Evolutionary conservation across 2,113 vertebrate genomes (phyloP).

Genomic region (Leptodactylus fuscus): DNA sequence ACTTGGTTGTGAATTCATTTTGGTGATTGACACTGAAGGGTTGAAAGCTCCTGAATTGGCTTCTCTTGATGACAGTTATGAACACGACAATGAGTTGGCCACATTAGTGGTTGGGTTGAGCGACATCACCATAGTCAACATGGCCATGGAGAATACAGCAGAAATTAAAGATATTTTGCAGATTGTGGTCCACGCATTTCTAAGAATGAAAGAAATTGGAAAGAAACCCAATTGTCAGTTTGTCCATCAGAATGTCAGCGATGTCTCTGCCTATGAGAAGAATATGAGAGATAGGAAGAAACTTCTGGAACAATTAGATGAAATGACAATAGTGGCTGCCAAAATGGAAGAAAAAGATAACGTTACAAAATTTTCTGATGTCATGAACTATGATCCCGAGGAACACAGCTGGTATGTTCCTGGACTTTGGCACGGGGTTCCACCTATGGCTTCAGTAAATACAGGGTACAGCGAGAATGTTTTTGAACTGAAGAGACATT

Average conservation of each 20-base stretch:
- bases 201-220: no score
- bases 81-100: constrained; percentile 75
- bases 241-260: no score
- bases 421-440: constrained; percentile 68
- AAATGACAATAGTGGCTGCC: no score
- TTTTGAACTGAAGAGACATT: constrained; percentile 67
- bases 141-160: constrained; percentile 66
- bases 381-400: constrained; percentile 60
- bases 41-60: constrained; percentile 61
- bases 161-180: background rate
- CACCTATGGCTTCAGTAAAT: constrained; percentile 69
- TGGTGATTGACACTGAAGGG: constrained; percentile 75
- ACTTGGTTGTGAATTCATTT: constrained; percentile 77
- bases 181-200: no score
- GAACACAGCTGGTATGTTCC: constrained; percentile 70
- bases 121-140: constrained; percentile 76
- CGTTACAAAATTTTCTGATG: constrained; percentile 62
- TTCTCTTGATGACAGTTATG: constrained; percentile 69
- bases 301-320: no score
- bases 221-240: no score
- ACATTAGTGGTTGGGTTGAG: constrained; percentile 79
- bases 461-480: constrained; percentile 67
- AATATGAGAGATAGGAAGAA: no score
- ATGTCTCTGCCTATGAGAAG: no score
- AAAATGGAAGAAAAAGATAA: constrained; percentile 62